These are phyloP conservation scores for Coracopsis vasa DNA, from an alignment of 2,113 vertebrate genomes.

Conservation along the genomic window DNA sequence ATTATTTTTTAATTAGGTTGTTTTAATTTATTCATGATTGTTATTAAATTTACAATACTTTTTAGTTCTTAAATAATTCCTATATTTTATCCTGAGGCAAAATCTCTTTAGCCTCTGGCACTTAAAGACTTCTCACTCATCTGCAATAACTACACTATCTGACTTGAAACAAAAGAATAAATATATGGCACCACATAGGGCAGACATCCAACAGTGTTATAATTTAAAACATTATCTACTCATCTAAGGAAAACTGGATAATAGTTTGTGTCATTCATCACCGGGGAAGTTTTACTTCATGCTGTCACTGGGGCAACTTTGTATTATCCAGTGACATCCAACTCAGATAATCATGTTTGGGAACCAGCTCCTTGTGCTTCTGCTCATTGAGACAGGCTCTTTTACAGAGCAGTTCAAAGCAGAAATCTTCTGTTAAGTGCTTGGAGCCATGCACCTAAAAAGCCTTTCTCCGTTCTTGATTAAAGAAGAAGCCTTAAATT, in stretches of 20 bases:
- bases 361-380: background rate
- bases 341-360: background rate
- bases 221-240: background rate
- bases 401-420: background rate
- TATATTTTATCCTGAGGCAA: conserved; percentile 44
- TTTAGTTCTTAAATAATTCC: conserved; percentile 61
- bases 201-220: background rate
- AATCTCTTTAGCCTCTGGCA: conserved; percentile 51
- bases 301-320: background rate
- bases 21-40: conserved; percentile 56
- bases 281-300: background rate
- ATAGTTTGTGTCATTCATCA: background rate
- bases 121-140: conserved; percentile 17
- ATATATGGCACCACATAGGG: background rate
- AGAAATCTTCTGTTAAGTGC: background rate
- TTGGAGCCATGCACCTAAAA: background rate
- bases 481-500: background rate
- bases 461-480: background rate
- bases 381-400: background rate
- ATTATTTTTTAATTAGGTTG: conserved; percentile 50
- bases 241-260: background rate
- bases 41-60: conserved; percentile 64
- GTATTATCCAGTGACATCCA: background rate
- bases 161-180: conserved; percentile 17
- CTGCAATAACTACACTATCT: background rate